phyloP scores from a whole-genome alignment of 2,113 vertebrate genomes.

The Notarius quadriscutis region DNA sequence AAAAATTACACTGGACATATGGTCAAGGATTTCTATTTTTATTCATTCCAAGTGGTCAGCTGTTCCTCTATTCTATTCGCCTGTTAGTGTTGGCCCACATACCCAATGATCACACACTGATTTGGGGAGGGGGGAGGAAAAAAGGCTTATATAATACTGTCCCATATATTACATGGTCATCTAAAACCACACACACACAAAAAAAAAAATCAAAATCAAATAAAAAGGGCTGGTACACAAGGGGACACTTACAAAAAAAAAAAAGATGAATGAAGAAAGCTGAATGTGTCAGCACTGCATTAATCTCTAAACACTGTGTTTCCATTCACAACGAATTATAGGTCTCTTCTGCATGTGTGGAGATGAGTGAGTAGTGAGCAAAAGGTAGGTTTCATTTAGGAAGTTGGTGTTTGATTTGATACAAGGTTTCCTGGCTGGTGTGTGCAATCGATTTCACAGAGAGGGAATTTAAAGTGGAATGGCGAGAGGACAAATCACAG shows the following conservation, averaged over 20 bases:
- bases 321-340: slow-evolving; percentile 2
- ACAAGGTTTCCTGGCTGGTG: slow-evolving; percentile 60
- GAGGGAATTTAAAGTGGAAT: slow-evolving; percentile 55
- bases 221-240: background rate
- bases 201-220: too few relatives aligned
- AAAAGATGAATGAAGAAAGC: background rate
- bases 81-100: background rate
- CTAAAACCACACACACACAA: background rate
- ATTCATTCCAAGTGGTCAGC: slow-evolving; percentile 18
- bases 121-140: background rate
- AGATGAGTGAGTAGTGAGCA: background rate
- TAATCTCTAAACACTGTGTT: background rate
- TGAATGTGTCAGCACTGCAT: background rate
- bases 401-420: slow-evolving; percentile 56
- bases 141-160: background rate
- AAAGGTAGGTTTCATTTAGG: background rate
- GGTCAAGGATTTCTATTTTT: slow-evolving; percentile 31
- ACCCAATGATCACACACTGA: slow-evolving; percentile 2
- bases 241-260: background rate
- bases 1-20: slow-evolving; percentile 32
- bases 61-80: background rate
- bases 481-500: slow-evolving; percentile 35
- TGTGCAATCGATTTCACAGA: slow-evolving; percentile 58
- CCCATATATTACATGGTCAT: slow-evolving; percentile 5
- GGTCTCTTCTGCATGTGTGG: background rate